Conservation (phyloP, 1,140 invertebrate species). For the Drosophila lacteicornis region DNA sequence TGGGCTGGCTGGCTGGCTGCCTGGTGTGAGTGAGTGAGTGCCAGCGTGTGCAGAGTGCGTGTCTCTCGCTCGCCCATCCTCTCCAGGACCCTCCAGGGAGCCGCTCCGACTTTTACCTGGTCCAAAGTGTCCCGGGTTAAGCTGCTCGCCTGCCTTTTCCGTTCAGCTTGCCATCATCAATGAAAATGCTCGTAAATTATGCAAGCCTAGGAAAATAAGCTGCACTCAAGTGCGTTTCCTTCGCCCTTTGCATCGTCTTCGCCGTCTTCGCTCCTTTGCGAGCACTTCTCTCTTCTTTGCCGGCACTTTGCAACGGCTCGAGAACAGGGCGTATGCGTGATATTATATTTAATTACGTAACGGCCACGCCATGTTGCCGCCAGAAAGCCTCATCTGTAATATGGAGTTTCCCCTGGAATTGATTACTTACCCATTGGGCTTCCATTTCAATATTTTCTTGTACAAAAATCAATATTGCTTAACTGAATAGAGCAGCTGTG, state of each 20-base stretch:
- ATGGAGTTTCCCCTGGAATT: slow-evolving; percentile 1
- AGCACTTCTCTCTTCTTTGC: slow-evolving; percentile 1
- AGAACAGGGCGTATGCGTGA: slow-evolving; percentile 39
- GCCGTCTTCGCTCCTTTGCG: neutral
- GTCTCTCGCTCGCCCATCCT: slow-evolving; percentile 24
- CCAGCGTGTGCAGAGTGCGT: slow-evolving; percentile 47
- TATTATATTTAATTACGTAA: slow-evolving; percentile 41
- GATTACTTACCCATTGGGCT: slow-evolving; percentile 1
- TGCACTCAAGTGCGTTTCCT: slow-evolving; percentile 70
- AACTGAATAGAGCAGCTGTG: neutral
- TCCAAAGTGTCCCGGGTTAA: slow-evolving; percentile 36
- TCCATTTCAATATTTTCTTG: neutral
- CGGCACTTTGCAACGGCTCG: slow-evolving; percentile 22
- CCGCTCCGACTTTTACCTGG: slow-evolving; percentile 43
- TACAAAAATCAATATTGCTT: neutral
- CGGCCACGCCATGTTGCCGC: slow-evolving; percentile 6
- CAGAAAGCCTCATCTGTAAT: neutral
- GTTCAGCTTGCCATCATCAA: slow-evolving; percentile 69
- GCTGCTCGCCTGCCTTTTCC: slow-evolving; percentile 40
- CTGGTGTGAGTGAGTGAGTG: slow-evolving; percentile 12
- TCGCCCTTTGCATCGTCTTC: slow-evolving; percentile 17
- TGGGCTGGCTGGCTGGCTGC: slow-evolving; percentile 7
- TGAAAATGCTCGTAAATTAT: slow-evolving; percentile 80
- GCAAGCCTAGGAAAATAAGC: slow-evolving; percentile 81
- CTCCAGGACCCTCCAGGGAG: slow-evolving; percentile 14